These are phyloP conservation scores for Gymnobelideus leadbeateri DNA, from an alignment of 2,113 vertebrate genomes.

Conservation along the genomic window DNA sequence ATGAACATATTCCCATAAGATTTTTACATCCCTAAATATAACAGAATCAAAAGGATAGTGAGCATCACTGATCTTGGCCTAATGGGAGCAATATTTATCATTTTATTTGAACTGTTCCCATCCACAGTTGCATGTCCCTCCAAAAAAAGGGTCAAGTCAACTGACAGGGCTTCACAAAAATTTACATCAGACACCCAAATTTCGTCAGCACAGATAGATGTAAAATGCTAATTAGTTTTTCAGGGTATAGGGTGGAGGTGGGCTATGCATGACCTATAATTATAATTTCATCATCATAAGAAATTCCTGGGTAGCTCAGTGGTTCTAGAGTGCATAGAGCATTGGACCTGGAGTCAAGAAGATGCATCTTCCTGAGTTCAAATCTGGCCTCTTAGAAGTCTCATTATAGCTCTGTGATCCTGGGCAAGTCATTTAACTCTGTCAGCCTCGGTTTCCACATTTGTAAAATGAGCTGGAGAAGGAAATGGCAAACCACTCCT, in stretches of 20 bases:
- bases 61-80: not conserved
- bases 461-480: not conserved
- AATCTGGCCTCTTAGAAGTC: not conserved
- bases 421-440: not conserved
- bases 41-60: not conserved
- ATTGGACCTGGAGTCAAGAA: not conserved
- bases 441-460: not conserved
- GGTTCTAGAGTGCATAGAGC: not conserved
- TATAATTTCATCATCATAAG: not conserved
- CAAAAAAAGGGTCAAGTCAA: accelerated
- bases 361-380: not conserved
- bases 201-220: not conserved
- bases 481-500: not conserved
- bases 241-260: accelerated
- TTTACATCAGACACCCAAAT: not conserved
- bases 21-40: not conserved
- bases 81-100: not conserved
- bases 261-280: not conserved
- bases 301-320: not conserved
- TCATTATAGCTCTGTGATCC: not conserved
- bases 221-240: not conserved
- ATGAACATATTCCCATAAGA: too few species aligned
- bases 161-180: not conserved
- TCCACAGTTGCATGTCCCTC: not conserved
- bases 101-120: not conserved